Base-by-base conservation (phyloP, 2,888 invertebrate species). In the Mesochorus sp. region DNA sequence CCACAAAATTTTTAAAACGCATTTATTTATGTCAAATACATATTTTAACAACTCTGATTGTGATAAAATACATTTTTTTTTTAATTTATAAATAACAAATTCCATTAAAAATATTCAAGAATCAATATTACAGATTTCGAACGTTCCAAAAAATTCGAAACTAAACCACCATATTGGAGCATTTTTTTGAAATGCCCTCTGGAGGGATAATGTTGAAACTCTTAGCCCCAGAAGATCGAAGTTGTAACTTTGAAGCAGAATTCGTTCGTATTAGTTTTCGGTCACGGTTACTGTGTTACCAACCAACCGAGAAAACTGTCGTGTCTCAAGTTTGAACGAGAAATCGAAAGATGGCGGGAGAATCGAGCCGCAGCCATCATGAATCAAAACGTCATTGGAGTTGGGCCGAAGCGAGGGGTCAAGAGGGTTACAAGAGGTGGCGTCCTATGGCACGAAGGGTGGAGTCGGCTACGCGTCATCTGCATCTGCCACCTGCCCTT, bases 351-450 rank as follows among this genome's bases (percentile, higher is more conserved):
- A 85, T 85, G 87, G 86, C 84, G 73, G 24, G 6, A 31, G 19
- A 24, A 31, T 81, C 80, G 81, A 12, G 5, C 61, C 72, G 86
- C 88, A 85, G 88, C 88, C 88, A 88, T 88, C 88, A 87, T 88
- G 89, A 85, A 88, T 88, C 85, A 85, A 82, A 83, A 82, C 76
- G 44, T 44, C 66, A 24, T 24, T 24, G 80, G 55, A 71, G 79
- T 81, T n/a, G n/a, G 66, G 72, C 14, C 44, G 66, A 77, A 80
- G 83, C 70, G 81, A 49, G 82, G 83, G 84, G 80, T 59, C 76
- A 10, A 51, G 81, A 82, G 77, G 80, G 74, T 75, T 80, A 82
- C 72, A 82, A 83, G 83, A 85, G 88, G 86, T 81, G 83, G 88
- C 82, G 53, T 85, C 84, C 84, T 84, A 81, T 81, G 57, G 77